Conservation (phyloP, 1,140 invertebrate species). For the Drosophila pectinifera region DNA sequence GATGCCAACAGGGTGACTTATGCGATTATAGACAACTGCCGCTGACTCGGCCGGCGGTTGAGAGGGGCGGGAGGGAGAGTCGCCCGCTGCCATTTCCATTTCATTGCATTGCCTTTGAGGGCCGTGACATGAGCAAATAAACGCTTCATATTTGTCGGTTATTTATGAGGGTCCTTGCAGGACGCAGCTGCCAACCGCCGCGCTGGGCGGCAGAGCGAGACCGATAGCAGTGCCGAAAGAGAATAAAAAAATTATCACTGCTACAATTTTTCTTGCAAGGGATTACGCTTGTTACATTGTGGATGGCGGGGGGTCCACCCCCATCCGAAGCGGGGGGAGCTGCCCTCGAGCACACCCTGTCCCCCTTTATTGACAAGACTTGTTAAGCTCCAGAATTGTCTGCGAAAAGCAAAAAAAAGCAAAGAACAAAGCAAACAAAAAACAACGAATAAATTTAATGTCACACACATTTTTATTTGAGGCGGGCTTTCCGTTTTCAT, state of each 20-base stretch:
- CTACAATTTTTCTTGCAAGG: conserved; percentile 76
- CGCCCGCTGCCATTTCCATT: conserved; percentile 58
- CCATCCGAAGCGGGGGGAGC: conserved; percentile 3
- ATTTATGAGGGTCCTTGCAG: conserved; percentile 82
- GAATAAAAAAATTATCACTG: conserved; percentile 76
- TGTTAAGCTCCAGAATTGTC: conserved; percentile 74
- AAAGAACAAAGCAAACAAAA: conserved; percentile 5
- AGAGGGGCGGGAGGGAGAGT: conserved; percentile 3
- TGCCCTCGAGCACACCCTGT: conserved; percentile 9
- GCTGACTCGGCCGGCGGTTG: conserved; percentile 18
- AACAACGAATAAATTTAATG: conserved; percentile 64
- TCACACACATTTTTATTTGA: conserved; percentile 61
- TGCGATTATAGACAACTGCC: conserved; percentile 84
- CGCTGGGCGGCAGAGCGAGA: conserved; percentile 15
- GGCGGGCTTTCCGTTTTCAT: conserved; percentile 35
- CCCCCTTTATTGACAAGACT: conserved; percentile 68
- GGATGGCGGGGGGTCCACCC: conserved; percentile 22
- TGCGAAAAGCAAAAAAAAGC: conserved; percentile 49
- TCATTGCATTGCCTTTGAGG: conserved; percentile 68
- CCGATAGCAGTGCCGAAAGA: conserved; percentile 24
- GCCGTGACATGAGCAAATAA: conserved; percentile 83
- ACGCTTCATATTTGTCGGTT: conserved; percentile 84
- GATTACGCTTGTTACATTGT: conserved; percentile 74
- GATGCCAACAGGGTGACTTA: conserved; percentile 84
- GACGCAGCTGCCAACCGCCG: conserved; percentile 71